phyloP scores from a whole-genome alignment of 2,797 vertebrate species.

The Microtus agrestis region DNA sequence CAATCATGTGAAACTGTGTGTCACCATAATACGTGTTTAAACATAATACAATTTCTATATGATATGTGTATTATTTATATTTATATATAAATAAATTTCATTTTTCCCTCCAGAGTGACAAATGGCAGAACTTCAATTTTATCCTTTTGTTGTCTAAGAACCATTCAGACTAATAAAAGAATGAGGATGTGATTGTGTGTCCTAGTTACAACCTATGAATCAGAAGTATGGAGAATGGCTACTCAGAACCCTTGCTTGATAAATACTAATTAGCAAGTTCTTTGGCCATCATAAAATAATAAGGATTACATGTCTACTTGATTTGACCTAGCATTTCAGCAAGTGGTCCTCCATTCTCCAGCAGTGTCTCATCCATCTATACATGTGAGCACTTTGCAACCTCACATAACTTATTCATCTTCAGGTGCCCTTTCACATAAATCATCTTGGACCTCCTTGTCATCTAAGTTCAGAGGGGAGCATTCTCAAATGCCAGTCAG shows the following conservation, averaged over 20 bases:
- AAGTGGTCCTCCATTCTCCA: background rate
- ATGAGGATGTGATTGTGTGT: background rate
- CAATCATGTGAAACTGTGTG: background rate
- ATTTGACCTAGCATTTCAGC: conserved; percentile 53
- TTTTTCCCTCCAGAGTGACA: background rate
- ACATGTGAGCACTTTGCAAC: background rate
- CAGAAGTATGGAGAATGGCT: background rate
- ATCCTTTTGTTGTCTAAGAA: background rate
- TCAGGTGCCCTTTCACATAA: background rate
- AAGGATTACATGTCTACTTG: background rate
- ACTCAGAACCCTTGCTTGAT: background rate
- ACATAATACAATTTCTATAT: background rate
- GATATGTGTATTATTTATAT: background rate
- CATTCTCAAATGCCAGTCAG: background rate
- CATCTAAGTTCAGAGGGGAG: background rate
- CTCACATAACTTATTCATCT: background rate
- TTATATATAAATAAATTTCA: background rate
- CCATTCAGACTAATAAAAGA: background rate
- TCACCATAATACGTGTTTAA: background rate
- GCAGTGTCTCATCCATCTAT: background rate
- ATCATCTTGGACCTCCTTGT: background rate
- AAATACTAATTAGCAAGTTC: conserved; percentile 52
- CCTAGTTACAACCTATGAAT: background rate
- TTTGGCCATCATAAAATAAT: background rate
- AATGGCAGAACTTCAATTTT: background rate